Percentiles rank a stretch among this genome's conserved stretches.
Evolutionary conservation across 2,888 invertebrate species (phyloP).

Genomic region (Drosophila acutilabella): DNA sequence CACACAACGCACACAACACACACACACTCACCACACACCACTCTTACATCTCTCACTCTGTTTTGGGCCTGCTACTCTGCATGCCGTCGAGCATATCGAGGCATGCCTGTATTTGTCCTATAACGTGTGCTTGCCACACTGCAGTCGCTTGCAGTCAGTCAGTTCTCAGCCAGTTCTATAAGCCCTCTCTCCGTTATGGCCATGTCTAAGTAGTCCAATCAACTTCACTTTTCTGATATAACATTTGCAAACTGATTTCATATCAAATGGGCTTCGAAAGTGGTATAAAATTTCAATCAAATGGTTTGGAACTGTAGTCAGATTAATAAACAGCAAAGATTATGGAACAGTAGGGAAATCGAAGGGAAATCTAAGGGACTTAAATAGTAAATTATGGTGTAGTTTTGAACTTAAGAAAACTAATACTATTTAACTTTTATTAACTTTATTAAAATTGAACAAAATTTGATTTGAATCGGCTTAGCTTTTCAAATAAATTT

Average conservation of each 20-base stretch:
- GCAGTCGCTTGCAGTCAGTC: constrained; percentile 17
- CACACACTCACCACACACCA: not conserved
- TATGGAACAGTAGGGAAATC: not conserved
- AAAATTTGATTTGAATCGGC: not conserved
- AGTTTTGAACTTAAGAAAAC: too few relatives aligned
- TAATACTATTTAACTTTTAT: too few relatives aligned
- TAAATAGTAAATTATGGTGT: not conserved
- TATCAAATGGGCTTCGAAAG: not conserved
- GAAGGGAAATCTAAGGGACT: too few relatives aligned
- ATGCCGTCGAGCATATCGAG: not conserved
- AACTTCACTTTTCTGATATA: constrained; percentile 8
- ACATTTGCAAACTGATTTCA: constrained; percentile 17
- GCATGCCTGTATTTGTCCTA: constrained; percentile 16
- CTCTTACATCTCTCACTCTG: constrained; percentile 21
- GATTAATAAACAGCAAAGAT: too few relatives aligned
- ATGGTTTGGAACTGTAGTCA: not conserved
- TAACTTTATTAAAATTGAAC: not conserved
- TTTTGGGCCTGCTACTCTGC: constrained; percentile 12
- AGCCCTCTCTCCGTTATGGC: not conserved
- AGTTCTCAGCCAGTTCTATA: constrained; percentile 2
- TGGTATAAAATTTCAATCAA: not conserved
- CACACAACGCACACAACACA: constrained; percentile 5
- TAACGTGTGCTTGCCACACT: constrained; percentile 18
- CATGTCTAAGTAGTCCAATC: constrained; percentile 13
- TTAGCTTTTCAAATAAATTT: too few relatives aligned